These are phyloP conservation scores for Coturnix japonica DNA, from an alignment of 2,113 vertebrate genomes.

Conservation along the genomic window DNA sequence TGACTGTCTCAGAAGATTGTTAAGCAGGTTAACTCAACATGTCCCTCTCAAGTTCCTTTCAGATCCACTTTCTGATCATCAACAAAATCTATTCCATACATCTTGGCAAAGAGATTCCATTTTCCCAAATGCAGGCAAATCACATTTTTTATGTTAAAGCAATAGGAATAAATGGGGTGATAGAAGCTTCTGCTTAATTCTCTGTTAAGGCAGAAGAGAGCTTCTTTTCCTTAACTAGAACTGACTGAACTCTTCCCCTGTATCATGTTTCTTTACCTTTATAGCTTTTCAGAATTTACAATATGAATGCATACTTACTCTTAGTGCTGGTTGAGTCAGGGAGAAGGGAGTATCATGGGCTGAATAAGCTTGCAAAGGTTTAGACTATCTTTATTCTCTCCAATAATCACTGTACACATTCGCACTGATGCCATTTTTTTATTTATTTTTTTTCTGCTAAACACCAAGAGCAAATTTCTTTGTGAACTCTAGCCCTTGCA, in stretches of 20 bases:
- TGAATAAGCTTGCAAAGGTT: neutral
- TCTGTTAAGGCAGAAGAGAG: neutral
- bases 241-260: neutral
- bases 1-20: neutral
- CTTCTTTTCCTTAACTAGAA: neutral
- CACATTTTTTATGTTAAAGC: neutral
- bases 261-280: neutral
- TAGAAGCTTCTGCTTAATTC: neutral
- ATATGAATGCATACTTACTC: neutral
- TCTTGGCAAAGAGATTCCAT: neutral
- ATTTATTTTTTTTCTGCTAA: slow-evolving; percentile 48
- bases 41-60: neutral
- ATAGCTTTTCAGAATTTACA: neutral
- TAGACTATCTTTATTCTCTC: neutral
- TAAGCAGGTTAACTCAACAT: neutral
- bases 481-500: slow-evolving; percentile 8
- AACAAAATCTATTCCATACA: neutral
- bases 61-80: neutral
- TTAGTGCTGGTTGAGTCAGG: fast-evolving
- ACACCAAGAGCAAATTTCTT: slow-evolving; percentile 25
- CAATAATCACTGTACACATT: neutral
- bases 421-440: slow-evolving; percentile 19
- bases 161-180: neutral
- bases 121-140: neutral
- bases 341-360: neutral